Percentiles rank a stretch among this genome's conserved stretches.
phyloP scores from a whole-genome alignment of 2,888 invertebrate genomes.

The Priocnemis perturbator region DNA sequence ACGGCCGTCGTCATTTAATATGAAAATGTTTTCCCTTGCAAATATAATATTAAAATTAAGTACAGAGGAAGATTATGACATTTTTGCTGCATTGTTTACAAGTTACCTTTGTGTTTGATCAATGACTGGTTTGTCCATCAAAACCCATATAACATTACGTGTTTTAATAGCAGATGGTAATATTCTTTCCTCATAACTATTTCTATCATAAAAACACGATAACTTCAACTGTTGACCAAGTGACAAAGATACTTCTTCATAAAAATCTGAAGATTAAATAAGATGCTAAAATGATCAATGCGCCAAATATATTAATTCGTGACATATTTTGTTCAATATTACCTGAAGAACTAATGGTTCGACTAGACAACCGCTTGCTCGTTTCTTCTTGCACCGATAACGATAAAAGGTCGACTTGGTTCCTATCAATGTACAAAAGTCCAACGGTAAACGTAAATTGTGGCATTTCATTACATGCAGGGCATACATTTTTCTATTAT shows the following conservation, averaged over 20 bases:
- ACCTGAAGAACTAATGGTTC: slow-evolving; percentile 45
- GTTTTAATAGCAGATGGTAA: slow-evolving; percentile 11
- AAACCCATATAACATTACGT: slow-evolving; percentile 33
- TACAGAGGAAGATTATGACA: background rate
- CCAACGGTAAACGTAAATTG: slow-evolving; percentile 44
- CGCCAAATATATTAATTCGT: background rate
- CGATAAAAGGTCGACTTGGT: slow-evolving; percentile 39
- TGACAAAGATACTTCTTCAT: slow-evolving; percentile 37
- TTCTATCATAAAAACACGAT: slow-evolving; percentile 43
- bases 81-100: background rate
- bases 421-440: slow-evolving; percentile 36
- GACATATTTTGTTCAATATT: too few relatives aligned
- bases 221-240: slow-evolving; percentile 41
- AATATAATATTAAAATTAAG: background rate
- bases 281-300: background rate
- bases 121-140: slow-evolving; percentile 35
- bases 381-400: slow-evolving; percentile 38
- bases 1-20: slow-evolving; percentile 40
- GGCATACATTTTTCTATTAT: too few relatives aligned
- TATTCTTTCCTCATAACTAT: slow-evolving; percentile 13
- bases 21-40: slow-evolving; percentile 24
- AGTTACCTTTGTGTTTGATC: slow-evolving; percentile 22
- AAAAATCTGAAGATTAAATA: slow-evolving; percentile 32
- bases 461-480: slow-evolving; percentile 8
- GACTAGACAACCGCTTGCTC: slow-evolving; percentile 42